phyloP scores from a whole-genome alignment of 2,888 invertebrate species.

The Luperina testacea region DNA sequence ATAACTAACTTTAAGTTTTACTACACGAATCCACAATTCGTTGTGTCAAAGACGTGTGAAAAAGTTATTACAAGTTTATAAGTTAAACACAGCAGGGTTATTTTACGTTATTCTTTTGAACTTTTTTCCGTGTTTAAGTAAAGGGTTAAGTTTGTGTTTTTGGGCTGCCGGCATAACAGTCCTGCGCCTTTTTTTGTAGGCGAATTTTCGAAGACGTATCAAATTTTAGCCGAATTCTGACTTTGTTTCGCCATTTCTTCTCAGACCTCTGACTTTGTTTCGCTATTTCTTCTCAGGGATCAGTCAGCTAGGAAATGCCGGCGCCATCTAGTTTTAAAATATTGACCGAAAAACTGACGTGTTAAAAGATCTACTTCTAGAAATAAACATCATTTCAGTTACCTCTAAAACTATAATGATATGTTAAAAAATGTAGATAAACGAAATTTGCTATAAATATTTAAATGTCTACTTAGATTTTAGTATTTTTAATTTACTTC shows the following conservation, averaged over 20 bases:
- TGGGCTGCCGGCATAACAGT: not conserved
- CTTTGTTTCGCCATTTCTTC: not conserved
- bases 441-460: not conserved
- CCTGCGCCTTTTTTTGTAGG: not conserved
- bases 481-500: not conserved
- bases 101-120: constrained; percentile 18
- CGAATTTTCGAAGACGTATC: not conserved
- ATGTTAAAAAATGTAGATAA: not conserved
- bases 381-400: not conserved
- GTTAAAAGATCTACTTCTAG: not conserved
- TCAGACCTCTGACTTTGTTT: not conserved
- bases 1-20: not conserved
- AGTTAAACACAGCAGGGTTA: constrained; percentile 20
- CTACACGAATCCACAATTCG: not conserved
- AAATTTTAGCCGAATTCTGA: not conserved
- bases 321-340: not conserved
- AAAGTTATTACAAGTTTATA: constrained; percentile 14
- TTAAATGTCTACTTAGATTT: not conserved
- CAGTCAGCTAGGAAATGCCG: not conserved
- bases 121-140: constrained; percentile 8
- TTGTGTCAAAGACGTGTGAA: not conserved
- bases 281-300: not conserved
- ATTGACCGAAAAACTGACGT: not conserved
- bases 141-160: constrained; percentile 34
- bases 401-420: not conserved